phyloP scores from a whole-genome alignment of 1,140 invertebrate genomes.

The Saccostrea cuccullata region DNA sequence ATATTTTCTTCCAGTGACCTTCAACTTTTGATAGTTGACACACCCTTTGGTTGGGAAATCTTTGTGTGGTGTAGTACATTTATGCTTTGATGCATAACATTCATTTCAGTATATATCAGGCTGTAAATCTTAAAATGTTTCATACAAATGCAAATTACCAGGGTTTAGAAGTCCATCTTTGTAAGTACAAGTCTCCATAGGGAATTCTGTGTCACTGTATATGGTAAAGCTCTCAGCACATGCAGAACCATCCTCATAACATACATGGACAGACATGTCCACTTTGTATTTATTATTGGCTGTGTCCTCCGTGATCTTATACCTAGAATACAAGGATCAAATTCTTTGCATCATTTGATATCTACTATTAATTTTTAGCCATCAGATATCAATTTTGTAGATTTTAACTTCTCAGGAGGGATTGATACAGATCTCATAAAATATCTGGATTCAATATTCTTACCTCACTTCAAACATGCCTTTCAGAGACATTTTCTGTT shows the following conservation, averaged over 20 bases:
- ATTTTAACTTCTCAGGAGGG: no score
- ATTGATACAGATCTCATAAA: not conserved
- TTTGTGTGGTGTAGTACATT: no score
- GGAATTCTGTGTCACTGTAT: slow-evolving; percentile 36
- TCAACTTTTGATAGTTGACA: no score
- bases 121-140: not conserved
- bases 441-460: not conserved
- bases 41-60: no score
- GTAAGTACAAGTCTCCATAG: slow-evolving; percentile 31
- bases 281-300: slow-evolving; percentile 7
- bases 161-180: slow-evolving; percentile 16
- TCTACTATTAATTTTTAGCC: not conserved
- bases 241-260: slow-evolving; percentile 23
- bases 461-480: slow-evolving; percentile 33
- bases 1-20: no score
- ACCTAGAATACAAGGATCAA: not conserved
- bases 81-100: not conserved
- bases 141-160: not conserved
- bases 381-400: no score
- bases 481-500: slow-evolving; percentile 26
- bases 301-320: slow-evolving; percentile 2
- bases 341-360: not conserved
- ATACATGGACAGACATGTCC: not conserved
- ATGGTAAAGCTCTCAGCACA: slow-evolving; percentile 14
- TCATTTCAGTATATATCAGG: not conserved